Conservation (phyloP, 2,888 invertebrate species). For the Caradrina kadenii region DNA sequence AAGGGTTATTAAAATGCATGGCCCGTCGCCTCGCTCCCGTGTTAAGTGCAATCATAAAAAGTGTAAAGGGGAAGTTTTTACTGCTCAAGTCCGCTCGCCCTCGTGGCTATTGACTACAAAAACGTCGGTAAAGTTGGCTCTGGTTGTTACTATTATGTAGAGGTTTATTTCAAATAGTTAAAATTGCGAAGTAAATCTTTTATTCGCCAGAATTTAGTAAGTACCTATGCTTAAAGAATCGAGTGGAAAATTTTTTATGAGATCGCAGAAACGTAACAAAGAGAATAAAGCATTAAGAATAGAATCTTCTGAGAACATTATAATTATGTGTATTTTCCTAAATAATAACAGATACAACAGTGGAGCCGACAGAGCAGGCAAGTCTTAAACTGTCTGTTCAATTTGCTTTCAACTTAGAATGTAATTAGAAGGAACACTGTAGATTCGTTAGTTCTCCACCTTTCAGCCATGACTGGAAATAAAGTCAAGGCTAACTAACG, state of each 20-base stretch:
- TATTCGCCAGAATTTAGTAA: background rate
- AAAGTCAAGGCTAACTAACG: background rate
- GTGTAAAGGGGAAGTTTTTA: conserved; percentile 42
- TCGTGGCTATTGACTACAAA: conserved; percentile 41
- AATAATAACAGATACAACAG: background rate
- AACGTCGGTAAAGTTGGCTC: conserved; percentile 17
- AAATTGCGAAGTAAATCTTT: conserved; percentile 15
- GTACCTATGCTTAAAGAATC: background rate
- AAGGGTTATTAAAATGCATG: conserved; percentile 49
- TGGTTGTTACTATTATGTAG: conserved; percentile 18
- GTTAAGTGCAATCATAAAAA: conserved; percentile 55
- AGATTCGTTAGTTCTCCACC: background rate
- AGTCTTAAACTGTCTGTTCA: background rate
- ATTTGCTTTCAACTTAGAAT: background rate
- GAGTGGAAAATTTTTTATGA: background rate
- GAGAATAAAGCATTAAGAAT: conserved; percentile 2
- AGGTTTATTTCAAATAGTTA: conserved; percentile 8
- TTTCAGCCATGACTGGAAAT: background rate
- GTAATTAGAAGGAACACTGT: background rate
- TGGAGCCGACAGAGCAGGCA: background rate
- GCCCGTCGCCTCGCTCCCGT: conserved; percentile 23
- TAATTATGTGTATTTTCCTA: background rate
- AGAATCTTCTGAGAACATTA: background rate
- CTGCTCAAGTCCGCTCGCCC: conserved; percentile 34
- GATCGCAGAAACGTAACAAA: background rate